Evolutionary conservation across 1,140 invertebrate genomes (phyloP).

Genomic region (Mya arenaria): DNA sequence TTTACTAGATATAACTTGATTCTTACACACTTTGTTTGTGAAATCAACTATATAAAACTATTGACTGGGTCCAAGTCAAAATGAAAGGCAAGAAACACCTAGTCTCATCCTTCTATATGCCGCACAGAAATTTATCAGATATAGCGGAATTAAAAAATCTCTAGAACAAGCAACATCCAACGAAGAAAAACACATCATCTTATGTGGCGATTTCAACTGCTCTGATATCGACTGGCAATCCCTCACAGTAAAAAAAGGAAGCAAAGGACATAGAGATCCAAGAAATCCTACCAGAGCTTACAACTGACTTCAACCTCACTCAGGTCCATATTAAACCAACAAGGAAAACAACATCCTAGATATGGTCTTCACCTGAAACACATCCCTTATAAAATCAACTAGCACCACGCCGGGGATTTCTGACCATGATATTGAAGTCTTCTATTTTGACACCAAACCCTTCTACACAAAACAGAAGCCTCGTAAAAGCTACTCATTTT

Average conservation of each 20-base stretch:
- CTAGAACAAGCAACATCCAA: neutral
- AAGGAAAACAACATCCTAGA: slow-evolving; percentile 19
- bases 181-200: slow-evolving; percentile 2
- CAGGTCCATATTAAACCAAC: slow-evolving; percentile 30
- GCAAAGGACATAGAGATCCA: neutral
- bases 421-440: slow-evolving; percentile 13
- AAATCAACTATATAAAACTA: too few relatives aligned
- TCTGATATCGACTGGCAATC: slow-evolving; percentile 13
- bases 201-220: slow-evolving; percentile 21
- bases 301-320: neutral
- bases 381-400: slow-evolving; percentile 10
- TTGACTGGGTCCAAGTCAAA: slow-evolving; percentile 47
- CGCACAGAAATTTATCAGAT: neutral
- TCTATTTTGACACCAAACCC: slow-evolving; percentile 2
- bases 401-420: neutral
- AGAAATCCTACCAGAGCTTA: neutral
- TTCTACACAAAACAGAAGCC: neutral
- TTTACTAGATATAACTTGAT: too few relatives aligned
- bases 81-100: slow-evolving; percentile 1
- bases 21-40: too few relatives aligned
- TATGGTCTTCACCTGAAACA: slow-evolving; percentile 26
- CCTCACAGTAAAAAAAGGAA: neutral
- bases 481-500: neutral
- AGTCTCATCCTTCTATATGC: slow-evolving; percentile 21
- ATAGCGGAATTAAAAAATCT: neutral